Percentiles rank a stretch among this genome's conserved stretches.
phyloP scores from a whole-genome alignment of 2,888 invertebrate species.

The Cancer borealis region DNA sequence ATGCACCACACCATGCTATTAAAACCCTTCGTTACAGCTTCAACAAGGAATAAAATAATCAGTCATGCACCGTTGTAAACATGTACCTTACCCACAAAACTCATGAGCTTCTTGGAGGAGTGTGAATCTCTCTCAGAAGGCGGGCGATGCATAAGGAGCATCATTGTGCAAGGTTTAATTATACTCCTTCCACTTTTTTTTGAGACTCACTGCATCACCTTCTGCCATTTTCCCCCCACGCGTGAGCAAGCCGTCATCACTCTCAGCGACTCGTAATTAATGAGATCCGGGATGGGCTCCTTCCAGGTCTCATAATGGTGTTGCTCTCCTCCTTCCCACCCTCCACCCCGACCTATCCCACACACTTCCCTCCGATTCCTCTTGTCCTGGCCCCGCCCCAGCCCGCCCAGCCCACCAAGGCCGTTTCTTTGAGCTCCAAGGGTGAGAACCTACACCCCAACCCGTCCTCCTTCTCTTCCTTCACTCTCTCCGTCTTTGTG shows the following conservation, averaged over 20 bases:
- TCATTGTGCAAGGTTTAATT: not conserved
- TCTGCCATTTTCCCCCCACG: not conserved
- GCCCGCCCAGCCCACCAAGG: not conserved
- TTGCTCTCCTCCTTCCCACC: not conserved
- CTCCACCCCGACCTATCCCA: not conserved
- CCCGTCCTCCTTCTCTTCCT: not conserved
- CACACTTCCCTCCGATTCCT: not conserved
- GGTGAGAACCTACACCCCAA: not conserved
- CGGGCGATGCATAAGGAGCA: not conserved
- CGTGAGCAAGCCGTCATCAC: not conserved
- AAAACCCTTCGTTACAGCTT: not conserved
- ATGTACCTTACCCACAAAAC: not conserved
- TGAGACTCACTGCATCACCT: not conserved
- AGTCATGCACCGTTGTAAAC: not conserved
- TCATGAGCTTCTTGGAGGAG: not conserved
- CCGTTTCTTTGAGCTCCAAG: not conserved
- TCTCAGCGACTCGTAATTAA: slow-evolving; percentile 29
- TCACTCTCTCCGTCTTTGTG: not conserved
- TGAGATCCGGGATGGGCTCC: slow-evolving; percentile 25
- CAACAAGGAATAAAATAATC: not conserved
- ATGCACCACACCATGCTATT: not conserved
- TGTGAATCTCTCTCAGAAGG: not conserved
- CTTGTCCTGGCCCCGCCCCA: not conserved
- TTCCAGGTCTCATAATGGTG: slow-evolving; percentile 13
- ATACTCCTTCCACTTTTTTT: not conserved